A percentile compares a stretch with the other conserved stretches of the same genome.
phyloP scores from a whole-genome alignment of 2,113 vertebrate species.

The Ivindomyrus marchei region DNA sequence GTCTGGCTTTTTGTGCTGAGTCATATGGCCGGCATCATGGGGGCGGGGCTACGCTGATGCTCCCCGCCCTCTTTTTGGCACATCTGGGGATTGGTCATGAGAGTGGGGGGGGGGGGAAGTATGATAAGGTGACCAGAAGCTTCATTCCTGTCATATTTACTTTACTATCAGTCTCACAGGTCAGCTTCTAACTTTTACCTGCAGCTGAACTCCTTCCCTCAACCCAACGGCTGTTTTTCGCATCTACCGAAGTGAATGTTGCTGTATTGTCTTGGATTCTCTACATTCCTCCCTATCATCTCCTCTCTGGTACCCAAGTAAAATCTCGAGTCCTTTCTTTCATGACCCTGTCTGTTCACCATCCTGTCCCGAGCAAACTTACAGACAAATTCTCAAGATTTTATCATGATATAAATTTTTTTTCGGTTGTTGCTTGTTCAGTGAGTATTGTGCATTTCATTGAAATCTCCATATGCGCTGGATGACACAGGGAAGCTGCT shows the following conservation, averaged over 20 bases:
- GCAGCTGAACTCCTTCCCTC: no score
- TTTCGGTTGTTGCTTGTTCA: not conserved
- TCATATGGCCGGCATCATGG: not conserved
- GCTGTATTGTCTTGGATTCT: not conserved
- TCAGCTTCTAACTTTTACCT: not conserved
- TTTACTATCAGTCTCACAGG: not conserved
- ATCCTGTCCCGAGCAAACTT: not conserved
- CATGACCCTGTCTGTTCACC: not conserved
- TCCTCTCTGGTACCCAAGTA: not conserved
- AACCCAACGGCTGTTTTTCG: not conserved
- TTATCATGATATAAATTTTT: not conserved
- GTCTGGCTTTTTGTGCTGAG: not conserved
- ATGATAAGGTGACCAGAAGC: not conserved
- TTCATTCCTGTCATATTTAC: not conserved
- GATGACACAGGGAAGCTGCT: not conserved
- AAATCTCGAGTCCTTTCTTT: not conserved
- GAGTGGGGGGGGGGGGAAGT: not conserved
- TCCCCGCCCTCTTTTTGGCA: not conserved
- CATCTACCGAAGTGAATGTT: not conserved
- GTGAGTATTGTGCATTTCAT: not conserved
- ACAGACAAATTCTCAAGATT: not conserved
- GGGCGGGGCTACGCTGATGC: not conserved
- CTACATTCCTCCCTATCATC: not conserved
- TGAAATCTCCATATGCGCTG: not conserved
- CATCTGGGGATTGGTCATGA: not conserved